Evolutionary conservation across 2,888 invertebrate species (phyloP), one percentile per base, ranked within the genome.

Genomic region (Amphipyra berbera): DNA sequence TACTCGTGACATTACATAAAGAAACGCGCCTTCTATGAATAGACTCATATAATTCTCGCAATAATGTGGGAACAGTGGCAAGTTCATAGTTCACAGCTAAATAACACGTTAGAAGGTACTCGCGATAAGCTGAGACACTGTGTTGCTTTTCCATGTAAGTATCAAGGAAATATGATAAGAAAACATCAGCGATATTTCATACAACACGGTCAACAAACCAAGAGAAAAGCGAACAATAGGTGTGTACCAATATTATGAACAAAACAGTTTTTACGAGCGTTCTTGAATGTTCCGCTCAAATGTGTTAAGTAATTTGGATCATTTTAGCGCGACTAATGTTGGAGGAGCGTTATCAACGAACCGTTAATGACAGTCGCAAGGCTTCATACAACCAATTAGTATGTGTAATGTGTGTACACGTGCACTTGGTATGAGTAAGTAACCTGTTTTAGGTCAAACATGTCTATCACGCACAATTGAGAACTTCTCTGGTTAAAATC

Each of bases 331-430:
- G 61, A 60, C 57, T 74, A 68, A 74, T 69, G 46, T 49, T 45
- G 15, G 45, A 54, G 59, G 44, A 40, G 55, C 42, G 42, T 65
- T 74, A 68, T 65, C 59, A 62, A 58, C 62, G 68, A 65, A 42
- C 59, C 55, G 65, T 58, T 68, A 68, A 66, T 62, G 61, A 61
- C 66, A 67, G 60, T 58, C 52, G 54, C 75, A 76, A 76, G 81
- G 79, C 71, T 79, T 78, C 72, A 49, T 57, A 69, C 46, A 61
- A 35, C 40, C 61, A 67, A 74, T 74, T 74, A 74, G 61, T 61
- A 74, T 69, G 68, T 69, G 52, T 59, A 40, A 55, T 52, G 33
- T 56, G 53, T 58, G 27, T 46, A 49, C 58, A 63, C 49, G 49
- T 61, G 45, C 47, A 63, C 44, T 59, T 54, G 15, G 4, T 55